phyloP scores from a whole-genome alignment of 2,888 invertebrate genomes.

The Metellina segmentata region DNA sequence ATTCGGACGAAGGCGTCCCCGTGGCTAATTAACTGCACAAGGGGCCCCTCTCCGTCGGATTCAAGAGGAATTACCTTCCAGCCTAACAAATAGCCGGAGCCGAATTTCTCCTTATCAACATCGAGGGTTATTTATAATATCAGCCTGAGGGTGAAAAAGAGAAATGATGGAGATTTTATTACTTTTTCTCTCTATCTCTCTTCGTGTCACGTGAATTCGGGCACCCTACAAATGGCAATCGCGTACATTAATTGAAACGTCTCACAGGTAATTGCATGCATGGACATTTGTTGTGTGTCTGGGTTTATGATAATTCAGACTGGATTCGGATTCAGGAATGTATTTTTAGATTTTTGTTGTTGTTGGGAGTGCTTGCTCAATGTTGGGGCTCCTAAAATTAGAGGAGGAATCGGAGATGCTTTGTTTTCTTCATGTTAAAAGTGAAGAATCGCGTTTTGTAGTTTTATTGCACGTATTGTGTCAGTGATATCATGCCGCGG shows the following conservation, averaged over 20 bases:
- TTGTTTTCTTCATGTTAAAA: too few species aligned
- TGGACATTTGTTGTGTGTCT: slow-evolving; percentile 32
- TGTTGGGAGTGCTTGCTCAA: too few species aligned
- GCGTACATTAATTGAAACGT: slow-evolving; percentile 58
- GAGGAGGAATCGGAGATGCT: too few species aligned
- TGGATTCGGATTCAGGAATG: neutral
- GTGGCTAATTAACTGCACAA: slow-evolving; percentile 17
- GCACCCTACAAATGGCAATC: slow-evolving; percentile 5
- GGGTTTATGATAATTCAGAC: neutral
- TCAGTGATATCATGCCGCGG: too few species aligned
- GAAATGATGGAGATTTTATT: slow-evolving; percentile 14
- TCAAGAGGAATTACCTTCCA: slow-evolving; percentile 55
- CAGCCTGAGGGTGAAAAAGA: slow-evolving; percentile 34
- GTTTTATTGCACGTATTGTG: too few species aligned
- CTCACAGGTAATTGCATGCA: slow-evolving; percentile 42
- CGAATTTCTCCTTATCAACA: slow-evolving; percentile 69
- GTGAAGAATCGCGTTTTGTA: neutral
- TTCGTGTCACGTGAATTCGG: neutral
- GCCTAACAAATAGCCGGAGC: slow-evolving; percentile 57
- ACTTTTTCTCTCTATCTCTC: neutral
- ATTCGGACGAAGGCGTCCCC: slow-evolving; percentile 25
- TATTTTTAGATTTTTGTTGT: too few species aligned
- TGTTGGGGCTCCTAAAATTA: too few species aligned
- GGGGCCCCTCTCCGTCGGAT: slow-evolving; percentile 3
- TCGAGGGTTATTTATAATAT: slow-evolving; percentile 69